Evolutionary conservation across 2,113 vertebrate genomes (phyloP), one percentile per base, ranked within the genome.

Genomic region (Bucco capensis): DNA sequence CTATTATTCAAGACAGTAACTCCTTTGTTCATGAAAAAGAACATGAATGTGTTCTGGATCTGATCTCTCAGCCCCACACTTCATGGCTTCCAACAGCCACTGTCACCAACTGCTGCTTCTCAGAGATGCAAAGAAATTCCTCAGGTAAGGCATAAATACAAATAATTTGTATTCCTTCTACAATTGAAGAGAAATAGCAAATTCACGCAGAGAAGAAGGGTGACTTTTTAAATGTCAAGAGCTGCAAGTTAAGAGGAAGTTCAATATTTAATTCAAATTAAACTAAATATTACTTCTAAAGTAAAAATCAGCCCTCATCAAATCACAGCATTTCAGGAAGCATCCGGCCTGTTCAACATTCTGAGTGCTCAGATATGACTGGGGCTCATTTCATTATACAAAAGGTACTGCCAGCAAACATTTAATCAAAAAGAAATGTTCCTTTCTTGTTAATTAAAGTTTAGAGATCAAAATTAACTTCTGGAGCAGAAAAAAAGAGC

Each of bases 231-330:
- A 94, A 95, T 91, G 88, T 95, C 88, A 94, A 92, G 86, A 86
- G 66, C 88, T 53, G 85, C 51, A 54, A 53, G 88, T 83, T 83
- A 88, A 93, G 92, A 94, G 82, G 72, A 75, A 95, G 89, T 94
- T 92, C 92, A 94, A 95, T 90, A 94, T n/a, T 92, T 93, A 92
- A 75, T 74, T 93, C 61, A 92, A 95, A 96, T 95, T 90, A 91
- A 94, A 93, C 72, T 80, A 93, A 91, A 72, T 72, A 95, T 90
- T 93, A 93, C 83, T 77, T 89, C 58, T 57, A 54, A 93, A 88
- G 64, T 40, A 69, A 93, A n/a, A 93, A 96, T 86, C 80, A 93
- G 83, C 30, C 66, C 86, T 90, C 77, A 89, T 88, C 94, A 94
- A 75, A 79, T 83, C 46, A 30, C 49, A 82, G 82, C 84, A 24